These are phyloP conservation scores for Pelosia muscerda DNA, from an alignment of 2,888 invertebrate genomes.

Conservation along the genomic window DNA sequence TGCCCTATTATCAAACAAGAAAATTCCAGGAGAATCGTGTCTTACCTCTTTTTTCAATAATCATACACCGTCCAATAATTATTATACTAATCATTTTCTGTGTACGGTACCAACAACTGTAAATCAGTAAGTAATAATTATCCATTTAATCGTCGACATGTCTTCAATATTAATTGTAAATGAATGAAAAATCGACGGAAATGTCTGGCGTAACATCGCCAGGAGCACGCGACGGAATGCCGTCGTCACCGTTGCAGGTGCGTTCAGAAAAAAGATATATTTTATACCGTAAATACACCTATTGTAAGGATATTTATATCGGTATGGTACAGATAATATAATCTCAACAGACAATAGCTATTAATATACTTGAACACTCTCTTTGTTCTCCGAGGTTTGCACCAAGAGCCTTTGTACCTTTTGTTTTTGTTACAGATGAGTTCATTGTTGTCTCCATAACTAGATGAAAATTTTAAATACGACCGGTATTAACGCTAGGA, in stretches of 20 bases:
- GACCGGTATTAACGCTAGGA: no score
- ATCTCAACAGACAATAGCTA: slow-evolving; percentile 9
- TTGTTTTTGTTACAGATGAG: not conserved
- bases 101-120: slow-evolving; percentile 23
- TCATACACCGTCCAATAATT: not conserved
- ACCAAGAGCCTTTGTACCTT: not conserved
- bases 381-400: not conserved
- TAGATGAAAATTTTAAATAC: no score
- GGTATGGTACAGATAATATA: not conserved
- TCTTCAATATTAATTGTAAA: slow-evolving; percentile 71
- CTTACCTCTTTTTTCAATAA: no score
- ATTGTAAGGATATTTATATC: slow-evolving; percentile 22
- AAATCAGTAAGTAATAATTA: slow-evolving; percentile 26
- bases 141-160: slow-evolving; percentile 28
- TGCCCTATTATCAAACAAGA: no score
- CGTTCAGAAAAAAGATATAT: slow-evolving; percentile 33
- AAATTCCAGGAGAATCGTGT: no score
- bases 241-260: slow-evolving; percentile 47
- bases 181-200: slow-evolving; percentile 64
- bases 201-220: slow-evolving; percentile 55
- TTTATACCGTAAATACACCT: slow-evolving; percentile 24
- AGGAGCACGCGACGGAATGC: slow-evolving; percentile 72
- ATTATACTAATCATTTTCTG: not conserved
- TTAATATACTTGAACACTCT: slow-evolving; percentile 3
- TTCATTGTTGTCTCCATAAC: not conserved